Evolutionary conservation across 2,797 vertebrate species (phyloP).

Genomic region (Melanotaenia maccullochi): DNA sequence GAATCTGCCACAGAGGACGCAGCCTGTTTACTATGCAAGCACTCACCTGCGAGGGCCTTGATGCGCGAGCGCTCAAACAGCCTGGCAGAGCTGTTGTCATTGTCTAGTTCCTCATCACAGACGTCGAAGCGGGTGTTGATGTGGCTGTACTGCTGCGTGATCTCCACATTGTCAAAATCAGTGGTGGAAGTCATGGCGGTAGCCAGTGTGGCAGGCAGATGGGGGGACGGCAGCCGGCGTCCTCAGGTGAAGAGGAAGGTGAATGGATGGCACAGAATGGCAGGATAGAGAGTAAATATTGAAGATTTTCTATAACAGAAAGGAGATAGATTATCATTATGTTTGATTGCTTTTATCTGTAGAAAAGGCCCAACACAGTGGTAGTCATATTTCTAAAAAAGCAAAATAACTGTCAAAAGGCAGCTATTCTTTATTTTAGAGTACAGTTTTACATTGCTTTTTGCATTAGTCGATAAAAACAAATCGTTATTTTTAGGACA

Average conservation of each 20-base stretch:
- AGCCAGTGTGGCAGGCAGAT: constrained; percentile 48
- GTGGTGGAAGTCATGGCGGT: constrained; percentile 86
- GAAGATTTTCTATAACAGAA: constrained; percentile 56
- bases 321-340: constrained; percentile 6
- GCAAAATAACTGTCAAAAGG: background rate
- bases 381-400: too few relatives aligned
- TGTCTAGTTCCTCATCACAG: constrained; percentile 92
- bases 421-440: too few relatives aligned
- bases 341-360: background rate
- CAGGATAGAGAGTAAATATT: constrained; percentile 18
- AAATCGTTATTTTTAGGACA: too few relatives aligned
- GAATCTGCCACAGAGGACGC: constrained; percentile 31
- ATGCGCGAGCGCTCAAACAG: constrained; percentile 98
- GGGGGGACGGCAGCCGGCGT: constrained; percentile 49
- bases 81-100: constrained; percentile 95
- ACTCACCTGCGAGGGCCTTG: constrained; percentile 95
- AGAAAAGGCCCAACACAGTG: background rate
- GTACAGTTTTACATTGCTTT: too few relatives aligned
- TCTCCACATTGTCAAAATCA: constrained; percentile 95
- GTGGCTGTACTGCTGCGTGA: constrained; percentile 93
- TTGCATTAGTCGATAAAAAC: too few relatives aligned
- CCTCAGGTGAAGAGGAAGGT: constrained; percentile 49
- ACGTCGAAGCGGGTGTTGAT: constrained; percentile 92
- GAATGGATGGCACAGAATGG: constrained; percentile 20
- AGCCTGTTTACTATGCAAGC: constrained; percentile 47